Evolutionary conservation across 2,113 vertebrate genomes (phyloP), one percentile per base, ranked within the genome.

Genomic region (Platycercus adscitus): DNA sequence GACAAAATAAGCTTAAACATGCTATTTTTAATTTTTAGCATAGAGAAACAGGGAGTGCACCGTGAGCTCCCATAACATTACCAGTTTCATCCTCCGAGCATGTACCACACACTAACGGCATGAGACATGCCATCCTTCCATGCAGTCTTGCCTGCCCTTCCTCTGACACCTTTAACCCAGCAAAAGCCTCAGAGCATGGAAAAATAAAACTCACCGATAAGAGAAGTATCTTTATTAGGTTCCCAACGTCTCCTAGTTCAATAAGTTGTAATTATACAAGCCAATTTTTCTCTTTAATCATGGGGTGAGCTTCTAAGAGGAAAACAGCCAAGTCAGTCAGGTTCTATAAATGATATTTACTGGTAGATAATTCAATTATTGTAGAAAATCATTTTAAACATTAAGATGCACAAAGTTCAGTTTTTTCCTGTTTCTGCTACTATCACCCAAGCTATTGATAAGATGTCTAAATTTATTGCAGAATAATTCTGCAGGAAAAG

Each of bases 401-500:
- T 98, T 98, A 98, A 98, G 98, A 99, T 98, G 98, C 98, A 98
- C 97, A 98, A 98, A 98, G 98, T 98, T 99, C 98, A 98, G 98
- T 98, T 99, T 98, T 98, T 43, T 95, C 97, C 97, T 98, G 97
- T 99, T 99, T 98, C 99, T 99, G 98, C 96, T 98, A 98, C 99
- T 99, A 99, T 99, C 99, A 98, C 98, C 97, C 98, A 95, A 97
- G 98, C 99, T 99, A 99, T 99, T 99, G 99, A 99, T 99, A 99
- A 99, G 99, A 99, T 99, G 99, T 99, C 99, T 99, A 99, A 99
- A 99, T 99, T 99, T 99, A 99, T 99, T 99, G 99, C 99, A 98
- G 99, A 99, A 99, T 99, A 99, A 99, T 99, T 99, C 99, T 99
- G 99, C 99, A 98, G 98, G 99, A 99, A 99, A 99, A 99, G 99